Evolutionary conservation across 2,113 vertebrate genomes (phyloP).

Genomic region (Scophthalmus maximus): DNA sequence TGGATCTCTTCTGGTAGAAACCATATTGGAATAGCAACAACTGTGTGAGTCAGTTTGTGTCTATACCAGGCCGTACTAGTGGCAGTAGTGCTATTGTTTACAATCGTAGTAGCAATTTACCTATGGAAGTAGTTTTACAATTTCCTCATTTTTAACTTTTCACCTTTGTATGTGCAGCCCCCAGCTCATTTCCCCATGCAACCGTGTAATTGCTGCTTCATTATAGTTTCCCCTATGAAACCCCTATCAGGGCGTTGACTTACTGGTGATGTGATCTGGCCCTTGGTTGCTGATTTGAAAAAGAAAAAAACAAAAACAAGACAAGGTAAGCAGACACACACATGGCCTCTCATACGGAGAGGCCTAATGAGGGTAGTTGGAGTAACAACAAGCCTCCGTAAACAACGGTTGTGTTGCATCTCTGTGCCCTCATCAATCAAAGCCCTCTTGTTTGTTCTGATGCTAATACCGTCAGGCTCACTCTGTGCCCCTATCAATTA

Average conservation of each 20-base stretch:
- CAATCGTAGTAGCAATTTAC: background rate
- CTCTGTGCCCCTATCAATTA: constrained; percentile 73
- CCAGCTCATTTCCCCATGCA: background rate
- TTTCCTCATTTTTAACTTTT: background rate
- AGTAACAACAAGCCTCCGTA: constrained; percentile 19
- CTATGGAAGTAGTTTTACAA: background rate
- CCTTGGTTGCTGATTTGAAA: constrained; percentile 10
- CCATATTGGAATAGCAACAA: no score
- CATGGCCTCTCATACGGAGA: constrained; percentile 4
- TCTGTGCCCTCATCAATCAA: constrained; percentile 71
- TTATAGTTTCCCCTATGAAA: constrained; percentile 2
- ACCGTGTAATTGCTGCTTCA: background rate
- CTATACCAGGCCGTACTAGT: no score
- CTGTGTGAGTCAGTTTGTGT: no score
- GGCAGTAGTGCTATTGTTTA: no score
- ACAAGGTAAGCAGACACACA: background rate
- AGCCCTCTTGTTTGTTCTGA: constrained; percentile 61
- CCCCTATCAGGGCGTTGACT: background rate
- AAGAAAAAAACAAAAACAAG: no score
- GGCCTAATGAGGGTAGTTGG: constrained; percentile 32
- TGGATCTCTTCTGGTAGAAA: no score
- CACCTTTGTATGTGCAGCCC: background rate
- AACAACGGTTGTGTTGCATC: constrained; percentile 39
- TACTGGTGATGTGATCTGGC: background rate
- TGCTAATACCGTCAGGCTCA: constrained; percentile 58